Evolutionary conservation across 2,888 invertebrate species (phyloP).

Genomic region (Aphodius granarius): DNA sequence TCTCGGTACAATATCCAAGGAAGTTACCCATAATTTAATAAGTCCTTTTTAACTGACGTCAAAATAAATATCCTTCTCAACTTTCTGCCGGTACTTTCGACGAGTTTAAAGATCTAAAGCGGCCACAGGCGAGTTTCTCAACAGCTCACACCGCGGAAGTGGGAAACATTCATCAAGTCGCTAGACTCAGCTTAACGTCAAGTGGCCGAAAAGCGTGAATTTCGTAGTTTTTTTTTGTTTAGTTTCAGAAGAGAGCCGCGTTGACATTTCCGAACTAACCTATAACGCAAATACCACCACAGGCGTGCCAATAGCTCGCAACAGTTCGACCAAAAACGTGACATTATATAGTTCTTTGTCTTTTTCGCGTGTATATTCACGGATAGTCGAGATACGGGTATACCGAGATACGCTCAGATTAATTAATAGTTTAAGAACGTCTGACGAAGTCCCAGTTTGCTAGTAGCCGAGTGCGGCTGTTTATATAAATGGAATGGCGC

Average conservation of each 20-base stretch:
- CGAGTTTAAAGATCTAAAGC: background rate
- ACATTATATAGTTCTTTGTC: background rate
- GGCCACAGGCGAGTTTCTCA: background rate
- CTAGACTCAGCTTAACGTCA: background rate
- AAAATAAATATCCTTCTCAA: background rate
- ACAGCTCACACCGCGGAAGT: background rate
- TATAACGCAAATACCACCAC: background rate
- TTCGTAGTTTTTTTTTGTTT: background rate
- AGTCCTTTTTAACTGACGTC: background rate
- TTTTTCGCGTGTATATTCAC: conserved; percentile 6
- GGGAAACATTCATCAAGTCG: background rate
- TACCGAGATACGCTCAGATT: conserved; percentile 32
- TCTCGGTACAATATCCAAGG: background rate
- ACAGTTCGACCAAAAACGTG: background rate
- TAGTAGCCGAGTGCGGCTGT: conserved; percentile 36
- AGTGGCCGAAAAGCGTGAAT: background rate
- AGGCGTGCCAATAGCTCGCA: background rate
- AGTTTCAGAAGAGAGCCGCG: background rate
- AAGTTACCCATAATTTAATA: background rate
- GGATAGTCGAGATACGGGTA: conserved; percentile 22
- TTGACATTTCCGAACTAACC: background rate
- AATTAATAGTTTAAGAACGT: conserved; percentile 18
- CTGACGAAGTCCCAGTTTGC: background rate
- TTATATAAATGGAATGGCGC: conserved; percentile 57
- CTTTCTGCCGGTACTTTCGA: background rate